Percentiles rank a stretch among this genome's conserved stretches.
phyloP scores from a whole-genome alignment of 1,140 invertebrate species.

The Megathymus violae region DNA sequence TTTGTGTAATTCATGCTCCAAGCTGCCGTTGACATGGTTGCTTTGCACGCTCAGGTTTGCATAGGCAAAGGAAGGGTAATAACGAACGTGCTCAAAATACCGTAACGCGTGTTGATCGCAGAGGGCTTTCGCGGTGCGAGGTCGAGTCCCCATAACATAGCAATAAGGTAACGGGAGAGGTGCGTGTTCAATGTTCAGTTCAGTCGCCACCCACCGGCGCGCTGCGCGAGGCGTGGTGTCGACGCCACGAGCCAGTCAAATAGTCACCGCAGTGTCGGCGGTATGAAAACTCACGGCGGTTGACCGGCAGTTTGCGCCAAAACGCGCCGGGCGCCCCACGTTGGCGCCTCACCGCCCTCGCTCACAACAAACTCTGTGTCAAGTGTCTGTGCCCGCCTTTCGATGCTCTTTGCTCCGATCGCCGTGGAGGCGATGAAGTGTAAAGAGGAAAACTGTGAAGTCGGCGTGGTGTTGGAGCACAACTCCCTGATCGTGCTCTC shows the following conservation, averaged over 20 bases:
- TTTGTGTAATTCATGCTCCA: slow-evolving; percentile 27
- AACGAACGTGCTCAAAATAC: slow-evolving; percentile 38
- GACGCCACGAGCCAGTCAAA: slow-evolving; percentile 64
- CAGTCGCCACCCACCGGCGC: slow-evolving; percentile 73
- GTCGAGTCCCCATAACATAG: slow-evolving; percentile 78
- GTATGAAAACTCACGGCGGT: slow-evolving; percentile 60
- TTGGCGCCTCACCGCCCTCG: slow-evolving; percentile 52
- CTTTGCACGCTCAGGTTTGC: slow-evolving; percentile 3
- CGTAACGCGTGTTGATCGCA: slow-evolving; percentile 52
- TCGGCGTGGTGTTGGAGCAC: slow-evolving; percentile 80
- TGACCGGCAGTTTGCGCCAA: slow-evolving; percentile 72
- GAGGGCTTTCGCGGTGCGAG: slow-evolving; percentile 72
- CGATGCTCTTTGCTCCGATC: slow-evolving; percentile 80
- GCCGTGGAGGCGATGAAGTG: slow-evolving; percentile 83
- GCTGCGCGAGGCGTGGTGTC: slow-evolving; percentile 71
- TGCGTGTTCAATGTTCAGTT: slow-evolving; percentile 67
- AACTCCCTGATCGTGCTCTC: slow-evolving; percentile 81
- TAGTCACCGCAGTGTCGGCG: slow-evolving; percentile 67
- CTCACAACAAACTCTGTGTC: slow-evolving; percentile 48
- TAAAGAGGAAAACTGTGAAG: slow-evolving; percentile 83
- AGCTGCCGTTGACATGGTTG: slow-evolving; percentile 18
- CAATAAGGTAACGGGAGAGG: slow-evolving; percentile 81
- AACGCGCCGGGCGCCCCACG: slow-evolving; percentile 59
- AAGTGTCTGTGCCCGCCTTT: slow-evolving; percentile 71
- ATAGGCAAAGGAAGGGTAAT: slow-evolving; percentile 29